Evolutionary conservation across 2,113 vertebrate genomes (phyloP), one percentile per base, ranked within the genome.

Genomic region (Lepus timidus): DNA sequence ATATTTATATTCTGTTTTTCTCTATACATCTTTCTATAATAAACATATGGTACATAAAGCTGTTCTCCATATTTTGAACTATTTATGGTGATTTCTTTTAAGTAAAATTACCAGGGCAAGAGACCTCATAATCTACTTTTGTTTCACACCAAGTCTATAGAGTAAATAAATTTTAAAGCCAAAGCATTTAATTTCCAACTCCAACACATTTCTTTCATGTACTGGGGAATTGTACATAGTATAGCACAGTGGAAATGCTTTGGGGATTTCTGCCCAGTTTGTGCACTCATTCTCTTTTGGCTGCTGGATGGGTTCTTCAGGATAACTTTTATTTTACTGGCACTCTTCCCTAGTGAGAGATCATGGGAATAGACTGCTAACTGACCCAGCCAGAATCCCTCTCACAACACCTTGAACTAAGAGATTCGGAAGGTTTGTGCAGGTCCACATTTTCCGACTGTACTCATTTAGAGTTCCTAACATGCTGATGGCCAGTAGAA

Each of bases 41-140:
- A 85, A 90, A 75, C 33, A 78, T 70, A 71, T 36, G 62, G 25
- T 25, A 33, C 13, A 80, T 62, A 80, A 90, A 95, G 31, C 0
- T 96, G 90, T 76, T 16, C 61, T 5, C 0, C 44, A 65, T 81
- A 84, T 73, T 91, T 82, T 92, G n/a, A 92, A 94, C 62, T 70
- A 2, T 80, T 92, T 88, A 20, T 84, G 51, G 22, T 58, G 74
- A 13, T 58, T 83, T 94, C n/a, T 85, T 14, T 88, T 84, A 85
- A 88, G 11, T 71, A 61, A 33, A 91, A 85, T 89, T 86, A 80
- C 29, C 20, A 4, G 44, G 86, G 73, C 86, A 95, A 52, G 52
- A 84, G 29, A 78, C 1, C 14, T 71, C n/a, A 39, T 52, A 88
- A 36, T 73, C 39, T 90, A 1, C 55, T 91, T 85, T 91, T 71